Evolutionary conservation across 2,888 invertebrate genomes (phyloP), one percentile per base, ranked within the genome.

Genomic region (Anthrax anthrax): DNA sequence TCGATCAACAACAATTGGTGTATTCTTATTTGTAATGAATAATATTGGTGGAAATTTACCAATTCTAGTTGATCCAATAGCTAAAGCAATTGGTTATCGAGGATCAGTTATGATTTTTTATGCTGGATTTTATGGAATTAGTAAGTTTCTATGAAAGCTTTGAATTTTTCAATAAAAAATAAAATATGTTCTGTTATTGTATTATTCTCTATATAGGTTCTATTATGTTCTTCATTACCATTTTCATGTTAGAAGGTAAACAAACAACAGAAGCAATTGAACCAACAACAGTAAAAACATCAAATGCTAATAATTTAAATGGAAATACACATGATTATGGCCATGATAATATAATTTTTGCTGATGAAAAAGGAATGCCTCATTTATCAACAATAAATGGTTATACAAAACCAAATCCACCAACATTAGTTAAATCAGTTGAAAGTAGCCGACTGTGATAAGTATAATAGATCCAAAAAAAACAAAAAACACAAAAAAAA

Each of bases 1-100:
- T 14, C 75, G 90, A 41, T 89, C 89, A 5, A 87, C 88, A 37
- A 84, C 87, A 0, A 80, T 90, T 14, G 90, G 89, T 0, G 77
- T 89, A 32, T 90, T 90, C 63, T 73, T 90, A 37, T 91, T 91
- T 67, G 86, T 90, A 3, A 90, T 90, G 86, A 90, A 90, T 71
- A 91, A 90, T 69, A 79, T 90, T 50, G 90, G 90, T 8, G 90
- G 90, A 34, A 90, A 90, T 67, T 70, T 90, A 57, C 90, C 90
- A 27, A 88, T 90, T 57, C 71, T 88, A 9, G 86, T 90, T 3
- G 88, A 89, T 64, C 89, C 89, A 0, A 80, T 89, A 2, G 79
- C 87, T 44, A 83, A 84, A 64, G 73, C 76, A 2, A 80, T 88
- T 49, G 87, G 88, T 10, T 90, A 86, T 65, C 72, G 88, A 54